These are phyloP conservation scores for Ibycter americanus DNA, from an alignment of 2,797 vertebrate species.

Conservation along the genomic window DNA sequence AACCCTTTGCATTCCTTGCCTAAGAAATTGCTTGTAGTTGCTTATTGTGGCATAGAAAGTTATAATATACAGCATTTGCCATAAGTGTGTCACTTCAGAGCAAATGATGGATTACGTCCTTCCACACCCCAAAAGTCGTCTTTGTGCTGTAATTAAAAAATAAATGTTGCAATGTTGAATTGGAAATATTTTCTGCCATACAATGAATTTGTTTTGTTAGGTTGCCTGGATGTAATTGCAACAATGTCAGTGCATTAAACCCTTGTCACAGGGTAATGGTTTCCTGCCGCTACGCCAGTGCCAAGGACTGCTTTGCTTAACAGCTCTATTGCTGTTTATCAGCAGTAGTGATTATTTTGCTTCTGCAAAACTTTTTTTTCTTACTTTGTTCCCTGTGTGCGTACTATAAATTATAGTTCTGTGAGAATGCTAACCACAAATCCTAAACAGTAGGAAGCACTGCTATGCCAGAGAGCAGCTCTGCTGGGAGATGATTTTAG, in stretches of 20 bases:
- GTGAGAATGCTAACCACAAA: not conserved
- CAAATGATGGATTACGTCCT: constrained; percentile 44
- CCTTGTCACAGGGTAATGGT: not conserved
- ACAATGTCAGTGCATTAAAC: not conserved
- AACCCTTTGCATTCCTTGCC: constrained; percentile 34
- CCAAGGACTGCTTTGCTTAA: constrained; percentile 15
- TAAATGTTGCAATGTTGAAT: constrained; percentile 53
- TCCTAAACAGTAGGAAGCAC: not conserved
- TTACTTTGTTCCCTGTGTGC: not conserved
- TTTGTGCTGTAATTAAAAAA: constrained; percentile 53
- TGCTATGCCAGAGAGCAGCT: not conserved
- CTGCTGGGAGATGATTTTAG: not conserved
- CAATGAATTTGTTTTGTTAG: constrained; percentile 40
- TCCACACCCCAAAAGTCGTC: constrained; percentile 35
- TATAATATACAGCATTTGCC: not conserved
- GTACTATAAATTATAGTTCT: constrained; percentile 6
- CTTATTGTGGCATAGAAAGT: constrained; percentile 31
- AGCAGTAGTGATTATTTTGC: constrained; percentile 34
- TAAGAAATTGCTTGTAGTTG: constrained; percentile 21
- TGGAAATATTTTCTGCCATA: constrained; percentile 17
- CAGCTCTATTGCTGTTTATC: constrained; percentile 20
- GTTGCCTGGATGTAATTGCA: constrained; percentile 52
- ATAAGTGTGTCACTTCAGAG: constrained; percentile 49
- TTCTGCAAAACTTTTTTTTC: constrained; percentile 2
- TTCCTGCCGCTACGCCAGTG: not conserved